These are phyloP conservation scores for Ferdinandea cuprea DNA, from an alignment of 2,888 invertebrate species.

Conservation along the genomic window DNA sequence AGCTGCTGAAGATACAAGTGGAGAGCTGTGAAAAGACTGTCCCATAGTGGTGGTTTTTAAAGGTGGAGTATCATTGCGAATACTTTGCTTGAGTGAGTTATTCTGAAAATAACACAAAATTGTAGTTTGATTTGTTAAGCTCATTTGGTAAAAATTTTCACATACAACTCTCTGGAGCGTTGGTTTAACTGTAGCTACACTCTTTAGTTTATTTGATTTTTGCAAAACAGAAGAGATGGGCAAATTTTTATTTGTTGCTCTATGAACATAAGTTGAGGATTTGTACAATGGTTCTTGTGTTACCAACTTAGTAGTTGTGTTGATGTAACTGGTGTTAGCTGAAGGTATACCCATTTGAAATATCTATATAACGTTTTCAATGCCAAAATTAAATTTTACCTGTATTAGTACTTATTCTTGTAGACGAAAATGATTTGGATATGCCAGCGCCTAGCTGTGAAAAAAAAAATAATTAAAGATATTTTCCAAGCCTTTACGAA, in stretches of 20 bases:
- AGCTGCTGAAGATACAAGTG: not conserved
- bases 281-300: not conserved
- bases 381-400: not conserved
- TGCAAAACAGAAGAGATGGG: slow-evolving; percentile 10
- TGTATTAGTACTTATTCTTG: not conserved
- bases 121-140: not conserved
- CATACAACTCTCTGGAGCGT: slow-evolving; percentile 44
- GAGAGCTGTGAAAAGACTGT: not conserved
- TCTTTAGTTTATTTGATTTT: slow-evolving; percentile 38
- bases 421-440: not conserved
- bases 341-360: not conserved
- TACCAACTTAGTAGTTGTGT: slow-evolving; percentile 1
- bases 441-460: not conserved
- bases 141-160: not conserved
- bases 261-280: slow-evolving; percentile 13
- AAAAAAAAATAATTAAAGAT: not conserved
- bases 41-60: not conserved
- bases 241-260: slow-evolving; percentile 24
- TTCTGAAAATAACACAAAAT: slow-evolving; percentile 19
- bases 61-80: slow-evolving; percentile 1
- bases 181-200: slow-evolving; percentile 57
- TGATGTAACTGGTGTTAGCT: not conserved
- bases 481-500: not conserved
- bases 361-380: not conserved
- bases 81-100: slow-evolving; percentile 11